Evolutionary conservation across 2,797 vertebrate genomes (phyloP).

Genomic region (Hozukius guyotensis): DNA sequence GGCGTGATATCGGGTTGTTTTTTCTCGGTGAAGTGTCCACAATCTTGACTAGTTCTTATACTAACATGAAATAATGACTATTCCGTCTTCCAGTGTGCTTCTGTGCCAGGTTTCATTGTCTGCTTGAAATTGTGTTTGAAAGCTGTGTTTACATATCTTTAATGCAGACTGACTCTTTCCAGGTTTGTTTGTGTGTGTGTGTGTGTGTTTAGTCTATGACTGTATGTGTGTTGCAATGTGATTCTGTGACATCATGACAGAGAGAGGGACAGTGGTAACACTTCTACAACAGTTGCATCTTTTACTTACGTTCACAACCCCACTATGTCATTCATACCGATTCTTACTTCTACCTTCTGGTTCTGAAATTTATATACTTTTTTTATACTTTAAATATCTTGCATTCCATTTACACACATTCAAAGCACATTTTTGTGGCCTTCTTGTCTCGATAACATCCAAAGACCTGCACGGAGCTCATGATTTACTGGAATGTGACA

Average conservation of each 20-base stretch:
- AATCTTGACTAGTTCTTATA: neutral
- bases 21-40: neutral
- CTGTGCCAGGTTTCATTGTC: neutral
- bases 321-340: neutral
- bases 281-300: neutral
- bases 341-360: neutral
- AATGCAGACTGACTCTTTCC: neutral
- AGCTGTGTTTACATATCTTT: neutral
- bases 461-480: neutral
- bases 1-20: too few relatives aligned
- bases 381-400: neutral
- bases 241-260: neutral
- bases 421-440: neutral
- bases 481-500: neutral
- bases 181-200: neutral
- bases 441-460: neutral
- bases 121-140: neutral
- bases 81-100: neutral
- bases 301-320: slow-evolving; percentile 1
- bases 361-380: neutral
- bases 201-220: neutral
- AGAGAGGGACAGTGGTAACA: neutral
- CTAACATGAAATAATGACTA: neutral
- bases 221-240: slow-evolving; percentile 32
- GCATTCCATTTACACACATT: neutral